Evolutionary conservation across 2,113 vertebrate genomes (phyloP), one percentile per base, ranked within the genome.

Genomic region (Solenodon paradoxus): DNA sequence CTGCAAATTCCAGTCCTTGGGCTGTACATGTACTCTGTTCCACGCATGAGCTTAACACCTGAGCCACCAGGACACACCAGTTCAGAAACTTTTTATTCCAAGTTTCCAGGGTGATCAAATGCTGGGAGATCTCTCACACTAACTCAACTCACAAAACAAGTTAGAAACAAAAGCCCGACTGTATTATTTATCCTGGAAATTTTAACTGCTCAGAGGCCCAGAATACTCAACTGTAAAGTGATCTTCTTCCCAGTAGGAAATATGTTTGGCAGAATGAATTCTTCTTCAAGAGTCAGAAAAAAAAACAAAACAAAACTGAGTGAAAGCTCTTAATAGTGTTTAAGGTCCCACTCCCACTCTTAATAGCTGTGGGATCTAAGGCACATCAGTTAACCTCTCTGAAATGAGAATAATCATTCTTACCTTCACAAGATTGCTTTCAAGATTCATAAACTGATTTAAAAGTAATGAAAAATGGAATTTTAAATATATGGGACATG

Each of bases 211-310:
- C 38, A 88, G 85, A 95, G 55, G 24, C 81, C 61, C 77, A 72
- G 55, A 97, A 95, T 88, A 96, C 82, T 88, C 88, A 95, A 82
- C 66, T 91, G 66, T 95, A 94, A 97, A 96, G 35, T 84, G 84
- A 97, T 92, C 66, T 90, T 40, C 80, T 92, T 95, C 81, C 77
- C 85, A 88, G 30, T 72, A 96, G 93, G 81, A 97, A 95, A 82
- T 95, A 38, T 66, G 61, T 69, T 94, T 95, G 77, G 77, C 85
- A 85, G 80, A 93, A 32, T 86, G 61, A 88, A 88, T 95, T 22
- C 81, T 95, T 96, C 81, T 90, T 96, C 51, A 4, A 95, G 64
- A 90, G 68, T 95, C 47, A 47, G 53, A 83, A 16, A 55, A 45
- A 93, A 79, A 94, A 81, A 57, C n/a, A n/a, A n/a, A n/a, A n/a